A percentile compares a stretch with the other conserved stretches of the same genome.
phyloP scores from a whole-genome alignment of 2,113 vertebrate genomes.

The Bubo blakistoni region DNA sequence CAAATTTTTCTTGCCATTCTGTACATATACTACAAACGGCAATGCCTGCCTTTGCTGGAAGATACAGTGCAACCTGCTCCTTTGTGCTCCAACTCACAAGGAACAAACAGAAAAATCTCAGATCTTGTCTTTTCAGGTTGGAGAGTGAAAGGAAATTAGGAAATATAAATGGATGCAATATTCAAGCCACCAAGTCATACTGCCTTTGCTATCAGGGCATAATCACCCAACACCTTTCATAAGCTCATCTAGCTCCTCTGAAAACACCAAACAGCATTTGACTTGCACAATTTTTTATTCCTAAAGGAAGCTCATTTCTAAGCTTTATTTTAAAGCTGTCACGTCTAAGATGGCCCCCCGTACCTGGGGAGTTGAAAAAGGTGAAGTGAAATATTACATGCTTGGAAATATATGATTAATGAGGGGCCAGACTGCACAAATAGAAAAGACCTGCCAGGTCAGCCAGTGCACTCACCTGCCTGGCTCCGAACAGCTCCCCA shows the following conservation, averaged over 20 bases:
- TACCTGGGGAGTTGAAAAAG: background rate
- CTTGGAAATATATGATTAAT: background rate
- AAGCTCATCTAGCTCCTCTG: background rate
- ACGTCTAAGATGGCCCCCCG: accelerated
- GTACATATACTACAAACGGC: background rate
- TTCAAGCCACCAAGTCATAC: background rate
- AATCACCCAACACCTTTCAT: background rate
- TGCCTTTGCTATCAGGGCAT: background rate
- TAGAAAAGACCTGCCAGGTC: background rate
- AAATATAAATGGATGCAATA: constrained; percentile 1
- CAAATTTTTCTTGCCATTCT: background rate
- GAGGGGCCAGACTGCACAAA: background rate
- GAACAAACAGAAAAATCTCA: constrained; percentile 2
- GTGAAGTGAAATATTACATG: background rate
- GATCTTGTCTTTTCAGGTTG: background rate
- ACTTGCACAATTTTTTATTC: background rate
- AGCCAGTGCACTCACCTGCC: background rate
- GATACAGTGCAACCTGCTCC: background rate
- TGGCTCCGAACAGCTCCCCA: background rate
- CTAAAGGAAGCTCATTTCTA: background rate
- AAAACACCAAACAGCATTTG: background rate
- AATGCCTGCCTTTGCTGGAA: background rate
- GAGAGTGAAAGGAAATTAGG: constrained; percentile 8
- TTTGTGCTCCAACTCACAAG: background rate
- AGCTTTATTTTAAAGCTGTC: background rate